Conservation (phyloP, 1,140 invertebrate genomes). For the Drosophila biarmipes region DNA sequence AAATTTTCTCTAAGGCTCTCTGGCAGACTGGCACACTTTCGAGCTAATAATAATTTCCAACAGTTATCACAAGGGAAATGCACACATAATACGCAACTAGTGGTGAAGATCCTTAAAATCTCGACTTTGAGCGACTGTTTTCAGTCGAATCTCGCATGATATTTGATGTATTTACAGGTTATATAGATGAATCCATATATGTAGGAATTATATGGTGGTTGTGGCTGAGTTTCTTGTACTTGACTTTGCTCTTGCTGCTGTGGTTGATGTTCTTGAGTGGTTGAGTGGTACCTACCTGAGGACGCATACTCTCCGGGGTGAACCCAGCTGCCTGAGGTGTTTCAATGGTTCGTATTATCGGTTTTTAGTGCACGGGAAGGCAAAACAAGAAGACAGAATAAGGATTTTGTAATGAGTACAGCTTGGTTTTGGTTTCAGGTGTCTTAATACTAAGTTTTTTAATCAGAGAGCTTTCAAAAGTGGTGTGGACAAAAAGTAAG, state of each 20-base stretch:
- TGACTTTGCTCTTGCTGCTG: constrained; percentile 38
- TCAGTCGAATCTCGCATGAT: constrained; percentile 75
- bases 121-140: constrained; percentile 10
- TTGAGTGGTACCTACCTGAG: constrained; percentile 91
- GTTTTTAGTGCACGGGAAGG: constrained; percentile 3
- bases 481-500: too few species aligned
- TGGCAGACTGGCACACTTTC: constrained; percentile 46
- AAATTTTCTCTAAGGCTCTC: constrained; percentile 33
- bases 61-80: constrained; percentile 53
- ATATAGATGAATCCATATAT: constrained; percentile 84
- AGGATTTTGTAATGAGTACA: constrained; percentile 18
- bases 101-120: constrained; percentile 22
- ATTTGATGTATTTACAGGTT: constrained; percentile 84
- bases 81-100: constrained; percentile 27
- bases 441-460: not conserved
- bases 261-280: constrained; percentile 49
- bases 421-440: not conserved
- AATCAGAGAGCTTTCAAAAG: too few species aligned
- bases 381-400: constrained; percentile 12
- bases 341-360: not conserved
- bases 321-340: constrained; percentile 94
- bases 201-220: constrained; percentile 76
- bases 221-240: constrained; percentile 58
- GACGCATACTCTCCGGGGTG: constrained; percentile 99
- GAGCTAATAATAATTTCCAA: constrained; percentile 66